phyloP scores from a whole-genome alignment of 1,140 invertebrate genomes.

The Chrysomallon squamiferum region DNA sequence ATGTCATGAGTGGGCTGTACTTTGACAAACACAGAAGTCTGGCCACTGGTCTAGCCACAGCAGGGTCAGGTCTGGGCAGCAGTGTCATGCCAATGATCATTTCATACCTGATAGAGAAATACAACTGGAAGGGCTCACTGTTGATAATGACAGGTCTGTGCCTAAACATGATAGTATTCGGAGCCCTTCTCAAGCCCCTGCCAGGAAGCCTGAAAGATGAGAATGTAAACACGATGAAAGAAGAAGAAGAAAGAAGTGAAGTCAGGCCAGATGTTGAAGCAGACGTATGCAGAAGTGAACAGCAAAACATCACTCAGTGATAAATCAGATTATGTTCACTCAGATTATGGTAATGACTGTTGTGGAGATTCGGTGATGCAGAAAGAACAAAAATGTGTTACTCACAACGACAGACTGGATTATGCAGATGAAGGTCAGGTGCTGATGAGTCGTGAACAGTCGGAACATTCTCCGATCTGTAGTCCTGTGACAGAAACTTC shows the following conservation, averaged over 20 bases:
- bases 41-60: slow-evolving; percentile 89
- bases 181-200: slow-evolving; percentile 32
- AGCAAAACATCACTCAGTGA: too few species aligned
- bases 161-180: slow-evolving; percentile 64
- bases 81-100: slow-evolving; percentile 76
- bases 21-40: slow-evolving; percentile 88
- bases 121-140: slow-evolving; percentile 78
- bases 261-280: neutral
- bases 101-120: slow-evolving; percentile 70
- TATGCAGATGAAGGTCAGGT: too few species aligned
- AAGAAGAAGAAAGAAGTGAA: neutral
- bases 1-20: slow-evolving; percentile 75
- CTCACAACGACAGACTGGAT: too few species aligned
- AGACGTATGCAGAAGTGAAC: neutral
- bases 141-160: slow-evolving; percentile 90
- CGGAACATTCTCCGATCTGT: too few species aligned
- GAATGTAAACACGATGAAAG: neutral
- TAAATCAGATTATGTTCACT: neutral
- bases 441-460: too few species aligned
- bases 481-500: too few species aligned
- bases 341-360: neutral
- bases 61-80: slow-evolving; percentile 87
- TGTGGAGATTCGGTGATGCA: too few species aligned
- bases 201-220: slow-evolving; percentile 12
- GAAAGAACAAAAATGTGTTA: too few species aligned